A percentile compares a stretch with the other conserved stretches of the same genome.
Conservation (phyloP, 1,140 invertebrate species). For the Oryctes rhinoceros region DNA sequence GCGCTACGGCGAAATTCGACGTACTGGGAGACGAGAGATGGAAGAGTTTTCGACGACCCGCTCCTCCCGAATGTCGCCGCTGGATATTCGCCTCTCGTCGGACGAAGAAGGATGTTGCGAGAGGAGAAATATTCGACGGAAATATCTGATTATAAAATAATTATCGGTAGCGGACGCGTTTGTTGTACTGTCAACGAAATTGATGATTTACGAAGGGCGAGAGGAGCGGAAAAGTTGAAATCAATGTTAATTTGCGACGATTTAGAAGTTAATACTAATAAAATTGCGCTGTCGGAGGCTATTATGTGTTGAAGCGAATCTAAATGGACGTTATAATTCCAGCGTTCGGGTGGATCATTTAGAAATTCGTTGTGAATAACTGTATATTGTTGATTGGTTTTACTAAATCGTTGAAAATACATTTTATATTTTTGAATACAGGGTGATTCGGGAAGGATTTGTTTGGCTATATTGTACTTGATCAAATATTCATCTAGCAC, state of each 20-base stretch:
- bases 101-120: neutral
- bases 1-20: neutral
- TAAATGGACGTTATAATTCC: too few species aligned
- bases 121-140: neutral
- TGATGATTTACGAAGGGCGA: neutral
- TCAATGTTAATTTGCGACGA: neutral
- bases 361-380: too few species aligned
- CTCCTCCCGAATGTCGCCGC: neutral
- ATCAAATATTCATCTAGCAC: too few species aligned
- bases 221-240: neutral
- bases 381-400: too few species aligned
- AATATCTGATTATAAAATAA: slow-evolving; percentile 11
- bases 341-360: too few species aligned
- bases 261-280: neutral
- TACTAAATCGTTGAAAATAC: too few species aligned
- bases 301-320: too few species aligned
- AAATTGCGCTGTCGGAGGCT: too few species aligned
- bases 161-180: neutral
- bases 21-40: neutral
- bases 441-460: too few species aligned
- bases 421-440: too few species aligned
- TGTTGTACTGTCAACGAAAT: neutral
- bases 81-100: neutral
- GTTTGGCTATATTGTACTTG: too few species aligned
- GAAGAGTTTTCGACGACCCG: neutral